Evolutionary conservation across 2,888 invertebrate genomes (phyloP).

Genomic region (Pseudococcus viburni): DNA sequence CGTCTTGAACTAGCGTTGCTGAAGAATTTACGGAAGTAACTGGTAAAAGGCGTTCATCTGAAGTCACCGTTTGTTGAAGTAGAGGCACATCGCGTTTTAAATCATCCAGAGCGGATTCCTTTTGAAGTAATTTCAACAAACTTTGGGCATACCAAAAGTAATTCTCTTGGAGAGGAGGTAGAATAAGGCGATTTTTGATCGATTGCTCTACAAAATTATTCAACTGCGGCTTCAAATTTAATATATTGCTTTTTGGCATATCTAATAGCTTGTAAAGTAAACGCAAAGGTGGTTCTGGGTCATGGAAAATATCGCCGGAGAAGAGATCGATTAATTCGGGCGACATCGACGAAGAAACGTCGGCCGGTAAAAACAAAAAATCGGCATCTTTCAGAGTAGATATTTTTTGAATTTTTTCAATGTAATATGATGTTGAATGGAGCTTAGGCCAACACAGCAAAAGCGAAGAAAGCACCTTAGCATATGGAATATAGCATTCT

Average conservation of each 20-base stretch:
- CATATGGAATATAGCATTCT: not conserved
- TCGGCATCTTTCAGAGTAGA: not conserved
- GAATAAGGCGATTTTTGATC: not conserved
- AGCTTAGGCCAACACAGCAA: not conserved
- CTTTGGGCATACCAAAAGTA: not conserved
- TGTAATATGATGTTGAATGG: not conserved
- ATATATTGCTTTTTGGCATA: not conserved
- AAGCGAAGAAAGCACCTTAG: not conserved
- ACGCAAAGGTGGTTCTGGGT: not conserved
- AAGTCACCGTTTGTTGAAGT: not conserved
- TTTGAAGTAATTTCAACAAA: not conserved
- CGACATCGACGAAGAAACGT: not conserved
- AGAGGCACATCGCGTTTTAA: not conserved
- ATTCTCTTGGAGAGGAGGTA: not conserved
- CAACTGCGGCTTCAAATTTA: not conserved
- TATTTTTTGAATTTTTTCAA: not conserved
- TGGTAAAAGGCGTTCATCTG: too few species aligned
- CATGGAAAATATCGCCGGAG: not conserved
- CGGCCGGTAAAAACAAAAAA: not conserved
- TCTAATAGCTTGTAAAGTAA: not conserved
- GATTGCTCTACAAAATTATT: not conserved
- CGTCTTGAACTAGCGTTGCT: too few species aligned
- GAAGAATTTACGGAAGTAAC: too few species aligned
- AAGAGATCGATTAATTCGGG: not conserved
- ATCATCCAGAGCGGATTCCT: not conserved